Evolutionary conservation across 2,797 vertebrate genomes (phyloP), one percentile per base, ranked within the genome.

Genomic region (Tokudaia muenninki): DNA sequence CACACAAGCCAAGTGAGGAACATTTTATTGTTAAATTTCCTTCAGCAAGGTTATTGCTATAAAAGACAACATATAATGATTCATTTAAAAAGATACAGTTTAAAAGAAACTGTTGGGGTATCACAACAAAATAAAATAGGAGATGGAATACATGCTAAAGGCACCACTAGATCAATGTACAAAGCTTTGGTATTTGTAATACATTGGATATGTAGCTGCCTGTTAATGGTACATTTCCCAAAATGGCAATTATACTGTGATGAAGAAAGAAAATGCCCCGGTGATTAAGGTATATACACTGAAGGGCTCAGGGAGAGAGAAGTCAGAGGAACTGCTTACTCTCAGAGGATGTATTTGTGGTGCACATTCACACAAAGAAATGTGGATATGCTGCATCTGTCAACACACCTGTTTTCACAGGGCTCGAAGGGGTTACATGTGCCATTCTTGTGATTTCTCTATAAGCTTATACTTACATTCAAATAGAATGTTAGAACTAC

Each of bases 331-430:
- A 6, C 34, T 4, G 1, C 11, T 70, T 61, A 16, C 14, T 59
- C 44, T 34, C 52, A 11, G 8, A 65, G 52, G 21, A 6, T 72
- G 11, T 4, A 9, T 4, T 11, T 41, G 41, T 29, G 31, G 26
- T 24, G 0, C 16, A 65, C 4, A 10, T 29, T 50, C 41, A 80
- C 5, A 19, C 1, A 75, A 9, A 14, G 2, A 50, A n/a, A 70
- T 37, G 17, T 1, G 1, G 24, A 1, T 0, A 37, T 34, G 0
- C 29, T 65, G 5, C 2, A 22, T 11, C 17, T 21, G 7, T 70
- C 21, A 59, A 37, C 22, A 24, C 65, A 61, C 55, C 59, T 22
- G 3, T 17, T 41, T 41, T 41, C 8, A 34, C 26, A 75, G 12
- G 1, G 0, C 17, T 37, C 13, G 9, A 21, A 5, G 55, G 6